phyloP scores from a whole-genome alignment of 2,888 invertebrate species.

The Eupithecia dodoneata region DNA sequence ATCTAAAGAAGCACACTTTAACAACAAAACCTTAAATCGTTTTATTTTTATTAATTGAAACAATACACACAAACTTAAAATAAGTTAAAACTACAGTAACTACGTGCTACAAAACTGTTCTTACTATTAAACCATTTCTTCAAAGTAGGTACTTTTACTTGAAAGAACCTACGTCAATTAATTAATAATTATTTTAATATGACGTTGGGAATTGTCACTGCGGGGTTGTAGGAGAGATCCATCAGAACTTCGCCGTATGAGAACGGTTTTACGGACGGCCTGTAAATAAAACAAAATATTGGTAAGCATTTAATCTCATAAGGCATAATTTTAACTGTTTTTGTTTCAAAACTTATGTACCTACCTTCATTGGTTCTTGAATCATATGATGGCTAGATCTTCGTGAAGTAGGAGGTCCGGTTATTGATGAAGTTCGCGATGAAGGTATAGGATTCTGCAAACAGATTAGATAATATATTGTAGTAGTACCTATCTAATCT shows the following conservation, averaged over 20 bases:
- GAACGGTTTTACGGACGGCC: constrained; percentile 72
- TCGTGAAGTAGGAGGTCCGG: constrained; percentile 75
- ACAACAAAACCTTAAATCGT: not conserved
- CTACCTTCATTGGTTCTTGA: constrained; percentile 72
- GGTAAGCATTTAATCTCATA: not conserved
- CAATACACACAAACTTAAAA: not conserved
- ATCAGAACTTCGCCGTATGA: constrained; percentile 76
- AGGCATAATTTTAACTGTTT: not conserved
- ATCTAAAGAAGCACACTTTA: too few species aligned
- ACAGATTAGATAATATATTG: too few species aligned
- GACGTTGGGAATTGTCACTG: constrained; percentile 60
- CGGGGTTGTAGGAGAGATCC: constrained; percentile 72
- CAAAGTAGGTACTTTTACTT: not conserved
- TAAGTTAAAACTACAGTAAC: too few species aligned
- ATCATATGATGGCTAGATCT: constrained; percentile 76
- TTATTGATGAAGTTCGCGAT: constrained; percentile 73
- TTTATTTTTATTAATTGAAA: not conserved
- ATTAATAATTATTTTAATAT: constrained; percentile 76
- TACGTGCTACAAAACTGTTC: not conserved
- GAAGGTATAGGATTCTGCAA: constrained; percentile 69
- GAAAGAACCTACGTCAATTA: constrained; percentile 21
- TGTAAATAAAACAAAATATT: constrained; percentile 51
- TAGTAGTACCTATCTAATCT: not conserved
- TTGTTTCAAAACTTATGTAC: not conserved
- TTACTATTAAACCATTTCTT: not conserved